Percentiles rank a stretch among this genome's conserved stretches.
phyloP scores from a whole-genome alignment of 2,888 invertebrate genomes.

The Coelinius sp. region DNA sequence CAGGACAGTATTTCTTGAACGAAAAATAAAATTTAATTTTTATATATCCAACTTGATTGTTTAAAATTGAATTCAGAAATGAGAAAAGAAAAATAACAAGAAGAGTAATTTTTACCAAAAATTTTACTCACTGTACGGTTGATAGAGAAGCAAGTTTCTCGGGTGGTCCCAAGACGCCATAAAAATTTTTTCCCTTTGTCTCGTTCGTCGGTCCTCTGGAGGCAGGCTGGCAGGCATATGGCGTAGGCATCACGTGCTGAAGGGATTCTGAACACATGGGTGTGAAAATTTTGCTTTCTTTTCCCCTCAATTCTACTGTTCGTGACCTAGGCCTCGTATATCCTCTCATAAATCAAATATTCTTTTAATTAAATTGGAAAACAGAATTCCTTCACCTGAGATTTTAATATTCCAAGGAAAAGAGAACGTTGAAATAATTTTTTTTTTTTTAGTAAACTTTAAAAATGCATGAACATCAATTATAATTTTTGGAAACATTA shows the following conservation, averaged over 20 bases:
- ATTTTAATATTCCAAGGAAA: not conserved
- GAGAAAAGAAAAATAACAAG: no score
- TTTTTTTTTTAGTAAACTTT: not conserved
- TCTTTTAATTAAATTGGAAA: not conserved
- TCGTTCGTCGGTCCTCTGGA: not conserved
- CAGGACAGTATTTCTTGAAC: no score
- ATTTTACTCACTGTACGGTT: not conserved
- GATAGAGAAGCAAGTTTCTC: not conserved
- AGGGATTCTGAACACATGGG: conserved; percentile 6
- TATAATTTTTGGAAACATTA: not conserved
- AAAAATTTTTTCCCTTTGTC: not conserved
- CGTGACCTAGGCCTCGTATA: not conserved
- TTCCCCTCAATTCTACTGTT: not conserved
- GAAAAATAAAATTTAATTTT: no score
- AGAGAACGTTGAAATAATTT: not conserved
- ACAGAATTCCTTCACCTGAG: not conserved
- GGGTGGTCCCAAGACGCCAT: not conserved
- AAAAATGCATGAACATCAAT: not conserved
- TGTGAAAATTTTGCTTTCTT: conserved; percentile 1
- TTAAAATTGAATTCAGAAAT: no score
- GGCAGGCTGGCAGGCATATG: conserved; percentile 2
- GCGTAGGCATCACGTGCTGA: conserved; percentile 6
- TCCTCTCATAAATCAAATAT: not conserved
- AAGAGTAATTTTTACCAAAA: no score
- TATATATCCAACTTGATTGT: no score